These are phyloP conservation scores for Lysandra bellargus DNA, from an alignment of 2,888 invertebrate genomes.

Conservation along the genomic window DNA sequence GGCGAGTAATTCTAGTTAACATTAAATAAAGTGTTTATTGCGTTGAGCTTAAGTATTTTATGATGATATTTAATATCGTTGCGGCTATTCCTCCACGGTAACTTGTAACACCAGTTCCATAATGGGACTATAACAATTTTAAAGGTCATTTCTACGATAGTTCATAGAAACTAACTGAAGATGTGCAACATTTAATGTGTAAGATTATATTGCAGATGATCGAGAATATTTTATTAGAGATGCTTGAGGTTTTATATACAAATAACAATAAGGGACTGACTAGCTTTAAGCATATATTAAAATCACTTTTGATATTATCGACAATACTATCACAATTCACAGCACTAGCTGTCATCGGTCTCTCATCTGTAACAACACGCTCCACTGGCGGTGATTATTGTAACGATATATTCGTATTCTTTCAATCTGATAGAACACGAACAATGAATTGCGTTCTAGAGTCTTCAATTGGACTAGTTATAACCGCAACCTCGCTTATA, in stretches of 20 bases:
- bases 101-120: slow-evolving; percentile 6
- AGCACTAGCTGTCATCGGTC: slow-evolving; percentile 34
- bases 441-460: slow-evolving; percentile 24
- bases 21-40: slow-evolving; percentile 10
- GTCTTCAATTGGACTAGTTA: slow-evolving; percentile 5
- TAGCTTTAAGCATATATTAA: not conserved
- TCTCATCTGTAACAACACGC: slow-evolving; percentile 41
- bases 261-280: not conserved
- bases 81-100: not conserved
- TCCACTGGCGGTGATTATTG: slow-evolving; percentile 44
- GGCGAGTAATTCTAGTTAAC: slow-evolving; percentile 5
- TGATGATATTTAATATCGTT: slow-evolving; percentile 13
- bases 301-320: not conserved
- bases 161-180: not conserved
- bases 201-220: not conserved
- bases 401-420: slow-evolving; percentile 18
- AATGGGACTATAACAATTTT: not conserved
- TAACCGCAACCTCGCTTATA: slow-evolving; percentile 13
- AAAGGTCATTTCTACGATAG: not conserved
- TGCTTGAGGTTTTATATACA: not conserved
- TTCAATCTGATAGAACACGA: slow-evolving; percentile 24
- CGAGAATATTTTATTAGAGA: too few relatives aligned
- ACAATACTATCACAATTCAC: slow-evolving; percentile 4
- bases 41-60: not conserved
- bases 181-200: not conserved